Conservation (phyloP, 2,797 vertebrate genomes). For the Phyllotis vaccarum region DNA sequence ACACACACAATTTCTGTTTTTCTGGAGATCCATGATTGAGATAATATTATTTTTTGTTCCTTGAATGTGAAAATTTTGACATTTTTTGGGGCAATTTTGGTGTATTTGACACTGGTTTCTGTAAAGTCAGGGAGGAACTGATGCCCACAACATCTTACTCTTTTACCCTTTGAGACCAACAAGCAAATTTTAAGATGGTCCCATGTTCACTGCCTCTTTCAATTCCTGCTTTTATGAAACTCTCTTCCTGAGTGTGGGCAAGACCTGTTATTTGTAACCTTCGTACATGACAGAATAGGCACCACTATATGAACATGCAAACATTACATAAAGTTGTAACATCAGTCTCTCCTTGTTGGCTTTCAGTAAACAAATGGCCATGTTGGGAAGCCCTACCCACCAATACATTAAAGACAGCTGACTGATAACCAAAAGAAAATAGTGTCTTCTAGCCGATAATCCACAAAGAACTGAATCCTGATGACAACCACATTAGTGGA, state of each 20-base stretch:
- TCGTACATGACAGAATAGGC: background rate
- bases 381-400: background rate
- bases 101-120: background rate
- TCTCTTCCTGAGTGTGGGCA: background rate
- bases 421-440: background rate
- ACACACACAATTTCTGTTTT: background rate
- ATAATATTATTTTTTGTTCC: background rate
- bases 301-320: background rate
- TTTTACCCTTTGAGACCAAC: background rate
- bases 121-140: background rate
- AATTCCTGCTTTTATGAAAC: background rate
- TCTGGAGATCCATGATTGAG: background rate
- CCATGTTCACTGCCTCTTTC: background rate
- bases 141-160: background rate
- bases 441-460: background rate
- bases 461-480: background rate
- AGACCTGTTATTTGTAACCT: background rate
- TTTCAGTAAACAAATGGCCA: slow-evolving; percentile 17
- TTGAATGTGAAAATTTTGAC: background rate
- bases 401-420: background rate
- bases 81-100: background rate
- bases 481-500: background rate
- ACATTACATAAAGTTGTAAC: background rate
- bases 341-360: background rate
- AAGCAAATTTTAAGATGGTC: background rate